Evolutionary conservation across 2,113 vertebrate genomes (phyloP), one percentile per base, ranked within the genome.

Genomic region (Pseudorasbora parva): DNA sequence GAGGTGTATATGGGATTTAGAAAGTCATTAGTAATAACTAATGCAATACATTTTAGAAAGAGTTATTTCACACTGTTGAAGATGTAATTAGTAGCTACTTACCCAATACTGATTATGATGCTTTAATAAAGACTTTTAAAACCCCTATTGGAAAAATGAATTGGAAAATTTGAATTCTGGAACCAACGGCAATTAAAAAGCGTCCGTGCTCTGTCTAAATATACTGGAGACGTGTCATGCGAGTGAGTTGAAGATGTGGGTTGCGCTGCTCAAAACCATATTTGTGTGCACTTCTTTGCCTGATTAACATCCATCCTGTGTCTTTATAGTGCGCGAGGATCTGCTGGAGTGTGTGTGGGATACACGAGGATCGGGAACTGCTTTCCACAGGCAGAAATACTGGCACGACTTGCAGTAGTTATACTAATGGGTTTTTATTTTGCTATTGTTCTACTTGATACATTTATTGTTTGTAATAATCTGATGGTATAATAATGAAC

Each of bases 341-440:
- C 37, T 43, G 21, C 62, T 6, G 66, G 10, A 37, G 5, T 56
- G 1, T 19, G 45, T 74, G 12, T 68, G 72, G 72, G 25, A 2
- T 17, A 54, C 5, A 12, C 37, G 2, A 6, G 47, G 25, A 51
- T 51, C 15, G 54, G 30, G 37, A 77, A 41, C 27, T 11, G n/a
- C n/a, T 14, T 19, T 8, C 9, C 19, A 14, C 37, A 66, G 21
- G 57, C 57, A 45, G 30, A 25, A 27, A 30, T 21, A 78, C 62
- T 85, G 84, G 15, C 30, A 59, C 15, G 56, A 59, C 12, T 76
- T 77, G 11, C 51, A 21, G 2, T 77, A 77, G 71, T 64, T 23
- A 76, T 47, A 56, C 23, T 75, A 81, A 81, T 73, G 27, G 83
- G 41, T 56, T 84, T 79, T 62, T 79, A 51, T 60, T 81, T 60